Conservation (phyloP, 2,113 vertebrate genomes). For the Lycaon pictus region DNA sequence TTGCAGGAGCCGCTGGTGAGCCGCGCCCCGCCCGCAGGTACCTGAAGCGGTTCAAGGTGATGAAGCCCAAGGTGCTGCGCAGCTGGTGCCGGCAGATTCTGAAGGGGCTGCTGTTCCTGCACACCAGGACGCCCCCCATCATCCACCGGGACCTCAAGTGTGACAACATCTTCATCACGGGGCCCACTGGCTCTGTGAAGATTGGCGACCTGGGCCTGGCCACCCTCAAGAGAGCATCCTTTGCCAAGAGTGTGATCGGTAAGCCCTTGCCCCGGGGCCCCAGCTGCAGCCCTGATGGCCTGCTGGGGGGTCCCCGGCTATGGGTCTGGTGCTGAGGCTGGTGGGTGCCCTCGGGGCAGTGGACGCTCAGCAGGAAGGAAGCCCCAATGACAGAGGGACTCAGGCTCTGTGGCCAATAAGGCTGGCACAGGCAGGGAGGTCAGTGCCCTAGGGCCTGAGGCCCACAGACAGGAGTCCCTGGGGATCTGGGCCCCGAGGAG, state of each 20-base stretch:
- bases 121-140: conserved; percentile 97
- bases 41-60: conserved; percentile 98
- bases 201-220: conserved; percentile 98
- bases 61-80: conserved; percentile 98
- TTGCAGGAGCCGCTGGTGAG: neutral
- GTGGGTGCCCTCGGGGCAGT: neutral
- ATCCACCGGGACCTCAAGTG: conserved; percentile 99
- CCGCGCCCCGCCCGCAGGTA: conserved; percentile 88
- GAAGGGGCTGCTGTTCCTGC: conserved; percentile 97
- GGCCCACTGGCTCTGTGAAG: conserved; percentile 98
- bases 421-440: neutral
- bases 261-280: neutral
- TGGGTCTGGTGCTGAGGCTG: neutral
- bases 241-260: conserved; percentile 99
- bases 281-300: neutral
- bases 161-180: conserved; percentile 99
- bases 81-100: conserved; percentile 99
- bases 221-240: conserved; percentile 97
- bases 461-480: neutral
- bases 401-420: neutral
- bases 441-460: neutral
- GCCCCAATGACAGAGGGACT: neutral
- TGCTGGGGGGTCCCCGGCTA: neutral
- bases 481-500: neutral
- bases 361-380: neutral